Evolutionary conservation across 2,888 invertebrate genomes (phyloP).

Genomic region (Rhagophthalmus giganteus): DNA sequence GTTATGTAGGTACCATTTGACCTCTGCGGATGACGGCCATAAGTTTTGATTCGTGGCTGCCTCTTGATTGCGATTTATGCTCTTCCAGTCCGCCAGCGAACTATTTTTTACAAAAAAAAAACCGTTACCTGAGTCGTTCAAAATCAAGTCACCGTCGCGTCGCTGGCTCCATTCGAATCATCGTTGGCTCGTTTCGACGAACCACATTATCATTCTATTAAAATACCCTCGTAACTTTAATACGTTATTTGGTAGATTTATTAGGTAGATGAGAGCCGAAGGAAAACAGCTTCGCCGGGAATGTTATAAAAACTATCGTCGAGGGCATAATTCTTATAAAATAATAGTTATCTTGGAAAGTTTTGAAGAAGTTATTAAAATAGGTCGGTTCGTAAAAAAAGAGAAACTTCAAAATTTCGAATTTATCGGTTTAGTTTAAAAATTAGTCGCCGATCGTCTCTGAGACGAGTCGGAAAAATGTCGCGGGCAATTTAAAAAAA

Average conservation of each 20-base stretch:
- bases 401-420: too few relatives aligned
- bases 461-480: too few relatives aligned
- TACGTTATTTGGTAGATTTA: constrained; percentile 8
- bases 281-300: too few relatives aligned
- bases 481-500: too few relatives aligned
- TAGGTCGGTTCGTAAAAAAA: too few relatives aligned
- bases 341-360: too few relatives aligned
- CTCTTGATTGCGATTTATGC: constrained; percentile 40
- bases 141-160: constrained; percentile 4
- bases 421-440: too few relatives aligned
- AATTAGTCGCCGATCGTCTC: too few relatives aligned
- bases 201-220: constrained; percentile 13
- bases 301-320: not conserved
- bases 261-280: not conserved
- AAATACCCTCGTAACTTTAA: constrained; percentile 8
- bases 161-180: constrained; percentile 1
- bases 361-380: too few relatives aligned
- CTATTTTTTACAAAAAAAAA: constrained; percentile 23
- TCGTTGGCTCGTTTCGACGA: constrained; percentile 6
- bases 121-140: constrained; percentile 8
- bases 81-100: constrained; percentile 34
- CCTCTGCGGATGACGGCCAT: constrained; percentile 33
- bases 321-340: not conserved
- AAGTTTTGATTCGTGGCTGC: constrained; percentile 36
- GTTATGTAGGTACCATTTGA: constrained; percentile 34